phyloP scores from a whole-genome alignment of 92 coral and sea anemone genomes.

The Zoanthus sansibaricus region DNA sequence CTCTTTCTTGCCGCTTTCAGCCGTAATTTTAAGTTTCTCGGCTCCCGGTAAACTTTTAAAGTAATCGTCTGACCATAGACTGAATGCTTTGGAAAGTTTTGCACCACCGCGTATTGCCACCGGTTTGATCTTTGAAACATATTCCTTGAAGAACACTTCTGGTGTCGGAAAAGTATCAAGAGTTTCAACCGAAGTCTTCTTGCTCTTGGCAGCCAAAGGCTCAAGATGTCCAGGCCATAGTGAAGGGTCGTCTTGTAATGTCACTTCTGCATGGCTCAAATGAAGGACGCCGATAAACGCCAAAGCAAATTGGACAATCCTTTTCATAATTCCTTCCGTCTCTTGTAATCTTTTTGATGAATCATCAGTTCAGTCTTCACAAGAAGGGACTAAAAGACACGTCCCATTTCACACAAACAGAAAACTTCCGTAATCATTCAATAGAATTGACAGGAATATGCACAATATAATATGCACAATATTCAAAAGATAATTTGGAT shows the following conservation, averaged over 20 bases:
- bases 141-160: slow-evolving; percentile 77
- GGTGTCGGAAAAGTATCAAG: slow-evolving; percentile 78
- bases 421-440: slow-evolving; percentile 11
- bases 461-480: background rate
- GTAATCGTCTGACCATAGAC: slow-evolving; percentile 89
- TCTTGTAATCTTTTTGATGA: background rate
- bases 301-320: background rate
- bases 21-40: slow-evolving; percentile 60
- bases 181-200: slow-evolving; percentile 66
- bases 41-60: slow-evolving; percentile 81
- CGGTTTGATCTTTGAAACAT: slow-evolving; percentile 76
- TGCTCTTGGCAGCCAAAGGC: slow-evolving; percentile 80
- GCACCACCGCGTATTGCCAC: slow-evolving; percentile 92
- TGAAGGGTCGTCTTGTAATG: slow-evolving; percentile 36
- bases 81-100: slow-evolving; percentile 84
- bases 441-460: no score
- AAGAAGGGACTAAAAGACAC: background rate
- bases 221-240: slow-evolving; percentile 91
- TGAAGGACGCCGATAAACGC: background rate
- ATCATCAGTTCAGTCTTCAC: background rate
- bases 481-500: no score
- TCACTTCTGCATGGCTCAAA: background rate
- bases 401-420: background rate
- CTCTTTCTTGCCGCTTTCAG: slow-evolving; percentile 95
- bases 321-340: background rate